Percentiles rank a stretch among this genome's conserved stretches.
These are phyloP conservation scores for Eulemur albifrons DNA, from an alignment of 2,797 vertebrate genomes.

Conservation along the genomic window DNA sequence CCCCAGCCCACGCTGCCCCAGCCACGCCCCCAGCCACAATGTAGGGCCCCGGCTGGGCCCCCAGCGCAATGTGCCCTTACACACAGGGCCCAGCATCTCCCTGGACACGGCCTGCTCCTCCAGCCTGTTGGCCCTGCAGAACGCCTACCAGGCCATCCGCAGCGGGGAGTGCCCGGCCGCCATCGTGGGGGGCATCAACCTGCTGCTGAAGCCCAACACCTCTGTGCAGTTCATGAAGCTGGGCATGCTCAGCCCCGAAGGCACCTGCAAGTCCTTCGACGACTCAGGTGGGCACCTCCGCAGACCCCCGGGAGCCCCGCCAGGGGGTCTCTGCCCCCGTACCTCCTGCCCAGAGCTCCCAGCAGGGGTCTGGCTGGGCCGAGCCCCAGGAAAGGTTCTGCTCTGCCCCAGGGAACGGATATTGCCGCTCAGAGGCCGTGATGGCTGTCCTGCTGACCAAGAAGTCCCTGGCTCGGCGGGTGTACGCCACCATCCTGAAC, in stretches of 20 bases:
- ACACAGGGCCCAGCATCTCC: constrained; percentile 91
- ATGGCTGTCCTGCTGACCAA: constrained; percentile 91
- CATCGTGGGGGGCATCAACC: constrained; percentile 93
- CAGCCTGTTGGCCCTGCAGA: constrained; percentile 93
- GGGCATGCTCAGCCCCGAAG: constrained; percentile 95
- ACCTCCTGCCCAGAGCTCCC: neutral
- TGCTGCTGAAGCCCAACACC: constrained; percentile 95
- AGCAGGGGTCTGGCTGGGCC: neutral
- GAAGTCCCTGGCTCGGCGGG: constrained; percentile 90
- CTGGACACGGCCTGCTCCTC: constrained; percentile 98
- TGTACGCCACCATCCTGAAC: constrained; percentile 95
- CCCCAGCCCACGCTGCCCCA: too few relatives aligned
- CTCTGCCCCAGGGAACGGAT: constrained; percentile 90
- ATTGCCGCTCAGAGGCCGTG: constrained; percentile 95
- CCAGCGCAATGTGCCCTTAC: neutral
- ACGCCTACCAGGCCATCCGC: constrained; percentile 91
- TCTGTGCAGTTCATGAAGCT: constrained; percentile 98
- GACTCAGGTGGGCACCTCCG: constrained; percentile 86
- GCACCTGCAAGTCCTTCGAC: constrained; percentile 95
- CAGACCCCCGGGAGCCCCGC: neutral
- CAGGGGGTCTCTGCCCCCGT: neutral
- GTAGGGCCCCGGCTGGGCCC: too few relatives aligned
- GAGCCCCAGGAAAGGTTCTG: neutral
- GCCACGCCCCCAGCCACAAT: neutral
- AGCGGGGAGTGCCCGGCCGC: constrained; percentile 91